Evolutionary conservation across 2,888 invertebrate genomes (phyloP).

Genomic region (Caenorhabditis sp.): DNA sequence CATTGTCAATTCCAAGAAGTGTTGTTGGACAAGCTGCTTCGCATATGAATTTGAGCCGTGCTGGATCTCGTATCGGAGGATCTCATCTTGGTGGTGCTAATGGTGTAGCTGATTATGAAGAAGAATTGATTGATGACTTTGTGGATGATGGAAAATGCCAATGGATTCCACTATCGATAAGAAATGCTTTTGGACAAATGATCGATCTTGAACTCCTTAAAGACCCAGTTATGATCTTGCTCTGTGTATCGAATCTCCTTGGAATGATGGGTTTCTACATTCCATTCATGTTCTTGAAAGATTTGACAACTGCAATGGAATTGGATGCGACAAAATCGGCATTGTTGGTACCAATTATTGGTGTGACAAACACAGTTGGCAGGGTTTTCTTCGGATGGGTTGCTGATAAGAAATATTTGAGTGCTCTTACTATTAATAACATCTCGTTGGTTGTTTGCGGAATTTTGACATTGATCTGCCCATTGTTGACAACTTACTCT

Average conservation of each 20-base stretch:
- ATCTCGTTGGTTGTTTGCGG: slow-evolving; percentile 80
- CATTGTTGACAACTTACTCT: slow-evolving; percentile 80
- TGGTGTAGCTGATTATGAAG: slow-evolving; percentile 30
- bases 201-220: slow-evolving; percentile 67
- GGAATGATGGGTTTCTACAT: slow-evolving; percentile 94
- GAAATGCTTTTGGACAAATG: slow-evolving; percentile 67
- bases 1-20: slow-evolving; percentile 52
- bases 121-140: slow-evolving; percentile 33
- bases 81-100: slow-evolving; percentile 2
- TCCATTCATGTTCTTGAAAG: slow-evolving; percentile 82
- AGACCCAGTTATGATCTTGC: slow-evolving; percentile 87
- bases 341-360: slow-evolving; percentile 69
- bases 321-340: slow-evolving; percentile 44
- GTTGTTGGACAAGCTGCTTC: slow-evolving; percentile 54
- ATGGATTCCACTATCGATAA: slow-evolving; percentile 60
- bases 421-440: slow-evolving; percentile 88
- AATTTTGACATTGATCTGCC: slow-evolving; percentile 82
- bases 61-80: slow-evolving; percentile 31
- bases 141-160: slow-evolving; percentile 30
- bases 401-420: slow-evolving; percentile 72
- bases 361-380: slow-evolving; percentile 82
- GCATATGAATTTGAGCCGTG: slow-evolving; percentile 49
- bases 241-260: slow-evolving; percentile 90
- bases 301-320: slow-evolving; percentile 54
- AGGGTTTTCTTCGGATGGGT: slow-evolving; percentile 82